A percentile compares a stretch with the other conserved stretches of the same genome.
Evolutionary conservation across 2,888 invertebrate genomes (phyloP).

Genomic region (Bimastos eiseni): DNA sequence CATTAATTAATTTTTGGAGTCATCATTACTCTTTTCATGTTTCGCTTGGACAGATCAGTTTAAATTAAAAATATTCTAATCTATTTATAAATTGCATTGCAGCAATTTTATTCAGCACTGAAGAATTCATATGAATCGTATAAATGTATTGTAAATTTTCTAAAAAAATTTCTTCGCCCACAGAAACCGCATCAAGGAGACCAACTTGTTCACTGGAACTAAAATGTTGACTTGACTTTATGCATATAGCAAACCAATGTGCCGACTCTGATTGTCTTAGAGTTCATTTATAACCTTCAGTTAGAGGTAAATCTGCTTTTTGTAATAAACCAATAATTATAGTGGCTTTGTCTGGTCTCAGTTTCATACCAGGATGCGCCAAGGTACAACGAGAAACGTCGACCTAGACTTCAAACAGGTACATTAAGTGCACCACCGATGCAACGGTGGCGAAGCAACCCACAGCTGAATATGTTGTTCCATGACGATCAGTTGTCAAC

Average conservation of each 20-base stretch:
- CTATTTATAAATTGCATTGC: background rate
- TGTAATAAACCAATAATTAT: background rate
- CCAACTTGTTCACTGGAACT: no score
- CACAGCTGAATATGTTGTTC: slow-evolving; percentile 59
- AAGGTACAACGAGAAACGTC: slow-evolving; percentile 89
- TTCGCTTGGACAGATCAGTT: background rate
- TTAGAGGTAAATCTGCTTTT: background rate
- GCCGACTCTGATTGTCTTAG: no score
- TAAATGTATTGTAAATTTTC: no score
- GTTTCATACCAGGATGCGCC: slow-evolving; percentile 97
- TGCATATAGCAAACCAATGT: background rate
- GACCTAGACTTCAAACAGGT: slow-evolving; percentile 48
- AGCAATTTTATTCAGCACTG: background rate
- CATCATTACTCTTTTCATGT: no score
- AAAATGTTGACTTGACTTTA: background rate
- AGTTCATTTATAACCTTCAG: background rate
- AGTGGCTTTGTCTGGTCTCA: slow-evolving; percentile 62
- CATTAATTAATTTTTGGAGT: background rate
- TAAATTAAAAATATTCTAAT: background rate
- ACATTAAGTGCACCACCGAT: slow-evolving; percentile 51
- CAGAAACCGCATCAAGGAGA: no score
- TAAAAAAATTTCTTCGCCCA: no score
- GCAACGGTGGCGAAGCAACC: slow-evolving; percentile 65
- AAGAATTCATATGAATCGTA: background rate
- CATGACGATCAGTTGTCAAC: background rate